Base-by-base conservation (phyloP, 2,888 invertebrate genomes). In the Keiferia lycopersicella region DNA sequence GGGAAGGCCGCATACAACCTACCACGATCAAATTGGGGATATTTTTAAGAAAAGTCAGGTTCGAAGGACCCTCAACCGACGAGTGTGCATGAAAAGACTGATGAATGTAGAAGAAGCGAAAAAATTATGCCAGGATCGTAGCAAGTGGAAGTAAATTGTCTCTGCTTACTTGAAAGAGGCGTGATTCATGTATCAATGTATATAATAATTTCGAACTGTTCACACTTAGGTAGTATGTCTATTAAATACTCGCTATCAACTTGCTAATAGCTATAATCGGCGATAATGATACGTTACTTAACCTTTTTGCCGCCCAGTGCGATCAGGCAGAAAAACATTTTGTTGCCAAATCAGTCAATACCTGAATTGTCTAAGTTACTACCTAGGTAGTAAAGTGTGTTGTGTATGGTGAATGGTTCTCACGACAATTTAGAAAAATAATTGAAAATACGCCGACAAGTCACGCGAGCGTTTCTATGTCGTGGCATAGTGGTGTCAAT, bases 371-470 rank as follows among this genome's bases (percentile, higher is more conserved):
- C 18, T 50, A 53, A 12, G 14, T 18, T 18, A 4, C 11, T 45
- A 14, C 14, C 41, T 41, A 14, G 41, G 41, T 26, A 26, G 41
- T 11, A 16, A 16, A 16, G 45, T 45, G 45, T 41, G n/a, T 20
- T 16, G 50, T 10, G 50, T 51, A 51, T 51, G 51, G 51, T 34
- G 34, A 56, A 26, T 34, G 56, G 26, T 56, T 56, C 56, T 56
- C 56, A 56, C 56, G 56, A 26, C 34, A 56, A 56, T 56, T 56
- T 34, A 56, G 56, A 56, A 30, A 56, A 56, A 56, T 30, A 56
- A 30, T 34, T 34, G 34, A 14, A 56, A 56, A 56, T 34, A 56
- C 16, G 56, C n/a, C 16, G 56, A 34, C 34, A 56, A 56, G 56
- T 56, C 56, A 56, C 56, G 56, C 56, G 56, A 56, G 1, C 20